A percentile compares a stretch with the other conserved stretches of the same genome.
phyloP scores from a whole-genome alignment of 2,797 vertebrate genomes.

The Tachyglossus aculeatus region DNA sequence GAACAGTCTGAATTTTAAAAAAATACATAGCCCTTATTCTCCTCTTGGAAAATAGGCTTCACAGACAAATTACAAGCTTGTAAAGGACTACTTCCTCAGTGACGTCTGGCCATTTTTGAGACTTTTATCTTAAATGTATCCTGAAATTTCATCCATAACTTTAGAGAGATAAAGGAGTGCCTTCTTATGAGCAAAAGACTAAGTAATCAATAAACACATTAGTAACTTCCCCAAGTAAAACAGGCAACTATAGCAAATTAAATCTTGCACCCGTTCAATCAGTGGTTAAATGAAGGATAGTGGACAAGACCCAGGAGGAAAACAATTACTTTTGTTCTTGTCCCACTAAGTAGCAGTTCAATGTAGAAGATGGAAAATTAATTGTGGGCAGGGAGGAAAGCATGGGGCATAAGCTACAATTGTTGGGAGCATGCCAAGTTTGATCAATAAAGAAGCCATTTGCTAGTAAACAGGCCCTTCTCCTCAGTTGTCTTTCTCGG shows the following conservation, averaged over 20 bases:
- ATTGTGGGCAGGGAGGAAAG: background rate
- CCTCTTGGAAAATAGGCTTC: background rate
- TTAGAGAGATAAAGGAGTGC: background rate
- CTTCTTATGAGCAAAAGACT: background rate
- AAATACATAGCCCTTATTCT: background rate
- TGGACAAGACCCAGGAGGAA: background rate
- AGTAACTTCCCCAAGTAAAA: background rate
- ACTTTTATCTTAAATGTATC: fast-evolving
- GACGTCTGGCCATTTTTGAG: background rate
- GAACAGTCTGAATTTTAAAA: too few relatives aligned
- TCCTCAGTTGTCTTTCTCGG: background rate
- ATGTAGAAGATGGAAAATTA: background rate
- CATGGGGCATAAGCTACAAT: background rate
- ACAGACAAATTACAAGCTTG: background rate
- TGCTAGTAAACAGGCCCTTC: too few relatives aligned
- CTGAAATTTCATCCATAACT: background rate
- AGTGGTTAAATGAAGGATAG: background rate
- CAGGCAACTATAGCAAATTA: background rate
- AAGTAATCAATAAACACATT: background rate
- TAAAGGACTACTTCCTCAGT: background rate
- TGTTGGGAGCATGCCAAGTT: background rate
- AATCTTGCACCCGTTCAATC: background rate
- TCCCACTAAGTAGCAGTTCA: too few relatives aligned
- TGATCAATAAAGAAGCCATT: background rate
- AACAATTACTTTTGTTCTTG: too few relatives aligned